Evolutionary conservation across 1,140 invertebrate genomes (phyloP), one percentile per base, ranked within the genome.

Genomic region (Heliothis subflexa): DNA sequence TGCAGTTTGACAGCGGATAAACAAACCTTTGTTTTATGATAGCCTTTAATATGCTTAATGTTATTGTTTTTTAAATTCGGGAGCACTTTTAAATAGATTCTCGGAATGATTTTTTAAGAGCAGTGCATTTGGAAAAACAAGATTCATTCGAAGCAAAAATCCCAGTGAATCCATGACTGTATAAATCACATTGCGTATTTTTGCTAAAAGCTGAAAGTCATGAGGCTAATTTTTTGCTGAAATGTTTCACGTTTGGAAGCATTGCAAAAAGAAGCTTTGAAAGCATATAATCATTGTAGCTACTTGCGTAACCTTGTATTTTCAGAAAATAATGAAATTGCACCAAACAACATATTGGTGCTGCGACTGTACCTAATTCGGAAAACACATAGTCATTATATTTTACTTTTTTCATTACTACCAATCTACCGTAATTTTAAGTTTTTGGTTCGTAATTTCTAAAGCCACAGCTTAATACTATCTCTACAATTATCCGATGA

Each of bases 401-500:
- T 28, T 54, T 54, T n/a, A 28, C 64, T 28, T 16, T 71, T 52
- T 54, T 18, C 7, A 33, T 2, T 18, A 10, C 2, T 55, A 7
- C 68, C 49, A 55, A 71, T 55, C 40, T 55, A 71, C 68, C 54
- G 71, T n/a, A n/a, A n/a, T 10, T 12, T 16, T 14, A 54, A 72
- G 57, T 73, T 73, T 59, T 73, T 47, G 33, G 54, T 52, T 40
- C 49, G 68, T 54, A 50, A 68, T 68, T 68, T 55, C 21, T 71
- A 18, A 33, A 71, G 25, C 21, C 25, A 55, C 68, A 40, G 55
- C 28, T 28, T 59, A 72, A 14, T 72, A 40, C 40, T 61, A 50
- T 68, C 64, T 75, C 28, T 75, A 75, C 45, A 75, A 25, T 62
- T 75, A 61, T 75, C n/a, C 40, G 59, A 61, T 75, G 62, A 77